Percentiles rank a stretch among this genome's conserved stretches.
These are phyloP conservation scores for Matsumurasca onukii DNA, from an alignment of 1,140 invertebrate genomes.

Conservation along the genomic window DNA sequence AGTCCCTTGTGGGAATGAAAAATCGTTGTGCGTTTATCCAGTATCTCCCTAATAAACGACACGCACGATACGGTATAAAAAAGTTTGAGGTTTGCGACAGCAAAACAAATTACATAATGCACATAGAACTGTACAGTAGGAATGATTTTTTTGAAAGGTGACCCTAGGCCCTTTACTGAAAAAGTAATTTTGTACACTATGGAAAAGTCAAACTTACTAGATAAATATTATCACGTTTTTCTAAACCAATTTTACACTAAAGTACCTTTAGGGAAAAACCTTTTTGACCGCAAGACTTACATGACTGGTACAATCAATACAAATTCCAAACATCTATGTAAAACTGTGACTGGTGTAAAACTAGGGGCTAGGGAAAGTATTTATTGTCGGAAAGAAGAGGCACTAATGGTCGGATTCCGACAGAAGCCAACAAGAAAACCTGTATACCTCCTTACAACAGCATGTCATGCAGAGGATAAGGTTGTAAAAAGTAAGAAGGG, in stretches of 20 bases:
- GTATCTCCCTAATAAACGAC: background rate
- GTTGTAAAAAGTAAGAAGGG: slow-evolving; percentile 17
- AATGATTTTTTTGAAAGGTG: background rate
- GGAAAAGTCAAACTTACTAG: background rate
- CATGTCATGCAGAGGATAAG: slow-evolving; percentile 22
- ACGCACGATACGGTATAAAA: background rate
- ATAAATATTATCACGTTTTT: background rate
- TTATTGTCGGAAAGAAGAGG: slow-evolving; percentile 19
- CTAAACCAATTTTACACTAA: background rate
- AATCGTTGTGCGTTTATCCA: background rate
- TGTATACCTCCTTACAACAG: slow-evolving; percentile 25
- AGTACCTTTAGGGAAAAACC: background rate
- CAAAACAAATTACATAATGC: background rate
- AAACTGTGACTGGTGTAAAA: slow-evolving; percentile 12
- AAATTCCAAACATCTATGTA: background rate
- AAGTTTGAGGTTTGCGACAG: background rate
- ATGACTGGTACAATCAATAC: slow-evolving; percentile 27
- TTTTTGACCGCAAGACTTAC: background rate
- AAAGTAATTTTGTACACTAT: background rate
- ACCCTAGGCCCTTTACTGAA: background rate
- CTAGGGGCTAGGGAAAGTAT: slow-evolving; percentile 20
- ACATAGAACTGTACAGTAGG: background rate
- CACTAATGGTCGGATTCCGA: slow-evolving; percentile 14
- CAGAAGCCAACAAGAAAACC: slow-evolving; percentile 20
- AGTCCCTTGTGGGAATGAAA: background rate